Evolutionary conservation across 2,113 vertebrate genomes (phyloP).

Genomic region (Cavia porcellus): DNA sequence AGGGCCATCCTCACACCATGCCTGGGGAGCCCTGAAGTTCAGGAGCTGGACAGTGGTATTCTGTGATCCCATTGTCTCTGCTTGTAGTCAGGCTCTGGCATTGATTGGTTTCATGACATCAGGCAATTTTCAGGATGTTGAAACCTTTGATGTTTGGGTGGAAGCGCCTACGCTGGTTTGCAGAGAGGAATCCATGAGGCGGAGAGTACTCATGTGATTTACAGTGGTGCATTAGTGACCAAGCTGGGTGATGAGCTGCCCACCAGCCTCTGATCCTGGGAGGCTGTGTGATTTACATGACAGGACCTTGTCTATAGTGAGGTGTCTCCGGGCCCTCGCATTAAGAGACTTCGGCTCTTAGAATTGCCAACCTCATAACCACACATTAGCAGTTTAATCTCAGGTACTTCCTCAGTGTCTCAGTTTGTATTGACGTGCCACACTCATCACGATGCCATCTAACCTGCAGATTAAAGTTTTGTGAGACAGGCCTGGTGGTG

Average conservation of each 20-base stretch:
- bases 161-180: background rate
- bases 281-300: fast-evolving
- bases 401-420: background rate
- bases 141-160: background rate
- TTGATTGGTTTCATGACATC: background rate
- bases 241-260: background rate
- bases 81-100: background rate
- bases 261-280: background rate
- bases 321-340: background rate
- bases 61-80: background rate
- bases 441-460: background rate
- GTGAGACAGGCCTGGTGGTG: background rate
- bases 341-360: background rate
- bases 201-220: fast-evolving
- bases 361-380: background rate
- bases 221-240: fast-evolving
- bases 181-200: too few species aligned
- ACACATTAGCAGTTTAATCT: fast-evolving
- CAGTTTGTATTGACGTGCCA: fast-evolving
- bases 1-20: fast-evolving
- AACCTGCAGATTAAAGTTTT: fast-evolving
- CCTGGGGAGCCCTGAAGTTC: fast-evolving
- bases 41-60: background rate
- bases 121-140: background rate
- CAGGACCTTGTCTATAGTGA: fast-evolving